A percentile compares a stretch with the other conserved stretches of the same genome.
Conservation (phyloP, 2,888 invertebrate genomes). For the Hirtodrosophila cameraria region DNA sequence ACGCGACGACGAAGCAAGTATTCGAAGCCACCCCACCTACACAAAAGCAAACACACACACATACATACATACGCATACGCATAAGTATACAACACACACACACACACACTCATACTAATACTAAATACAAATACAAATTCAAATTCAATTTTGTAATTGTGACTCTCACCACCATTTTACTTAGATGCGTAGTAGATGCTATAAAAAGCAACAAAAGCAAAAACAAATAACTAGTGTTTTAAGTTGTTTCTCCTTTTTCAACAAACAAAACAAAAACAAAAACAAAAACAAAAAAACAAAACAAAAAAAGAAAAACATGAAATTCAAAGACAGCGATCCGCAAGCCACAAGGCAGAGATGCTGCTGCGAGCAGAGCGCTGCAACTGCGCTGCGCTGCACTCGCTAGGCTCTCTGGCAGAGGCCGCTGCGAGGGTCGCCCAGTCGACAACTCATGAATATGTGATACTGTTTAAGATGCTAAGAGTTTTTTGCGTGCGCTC, state of each 20-base stretch:
- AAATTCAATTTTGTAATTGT: conserved; percentile 69
- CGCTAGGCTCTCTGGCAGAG: conserved; percentile 21
- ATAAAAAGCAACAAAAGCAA: conserved; percentile 43
- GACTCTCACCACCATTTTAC: conserved; percentile 80
- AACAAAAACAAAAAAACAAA: conserved; percentile 37
- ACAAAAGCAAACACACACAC: conserved; percentile 55
- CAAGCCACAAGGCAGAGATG: conserved; percentile 25
- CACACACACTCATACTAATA: conserved; percentile 64
- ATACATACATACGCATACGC: conserved; percentile 33
- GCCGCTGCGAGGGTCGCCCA: conserved; percentile 57
- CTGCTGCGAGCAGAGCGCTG: no score
- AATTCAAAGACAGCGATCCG: conserved; percentile 70
- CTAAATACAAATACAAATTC: conserved; percentile 41
- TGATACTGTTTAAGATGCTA: conserved; percentile 83
- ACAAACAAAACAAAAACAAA: conserved; percentile 53
- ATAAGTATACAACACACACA: conserved; percentile 43
- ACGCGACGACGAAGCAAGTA: conserved; percentile 78
- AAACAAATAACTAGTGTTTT: conserved; percentile 69
- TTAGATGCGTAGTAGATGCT: conserved; percentile 78
- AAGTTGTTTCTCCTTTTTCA: conserved; percentile 77
- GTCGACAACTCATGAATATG: conserved; percentile 83
- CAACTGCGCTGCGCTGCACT: not conserved
- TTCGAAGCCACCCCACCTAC: conserved; percentile 80
- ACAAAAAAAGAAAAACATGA: conserved; percentile 68
- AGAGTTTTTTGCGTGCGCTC: conserved; percentile 69